Evolutionary conservation across 2,888 invertebrate genomes (phyloP).

Genomic region (Agrilus biguttatus): DNA sequence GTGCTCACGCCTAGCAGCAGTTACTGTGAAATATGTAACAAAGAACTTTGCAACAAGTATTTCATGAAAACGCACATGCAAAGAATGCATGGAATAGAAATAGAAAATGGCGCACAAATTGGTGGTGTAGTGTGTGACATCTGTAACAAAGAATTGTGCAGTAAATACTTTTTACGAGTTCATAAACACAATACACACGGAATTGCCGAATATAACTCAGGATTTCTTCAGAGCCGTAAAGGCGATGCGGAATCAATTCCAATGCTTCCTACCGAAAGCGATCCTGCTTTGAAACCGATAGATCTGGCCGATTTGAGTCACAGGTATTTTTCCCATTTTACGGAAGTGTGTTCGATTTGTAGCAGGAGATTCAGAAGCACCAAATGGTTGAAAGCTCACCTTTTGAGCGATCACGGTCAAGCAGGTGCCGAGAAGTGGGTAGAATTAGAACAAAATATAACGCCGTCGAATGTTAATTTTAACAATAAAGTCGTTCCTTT

Average conservation of each 20-base stretch:
- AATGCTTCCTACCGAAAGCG: constrained; percentile 22
- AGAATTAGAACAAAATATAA: constrained; percentile 37
- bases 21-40: constrained; percentile 95
- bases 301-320: constrained; percentile 44
- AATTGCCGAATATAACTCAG: constrained; percentile 67
- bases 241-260: constrained; percentile 28
- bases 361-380: constrained; percentile 75
- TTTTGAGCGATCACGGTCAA: constrained; percentile 74
- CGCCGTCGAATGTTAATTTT: constrained; percentile 22
- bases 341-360: constrained; percentile 73
- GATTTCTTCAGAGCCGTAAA: constrained; percentile 30
- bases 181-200: constrained; percentile 98
- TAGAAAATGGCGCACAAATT: constrained; percentile 82
- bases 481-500: constrained; percentile 13
- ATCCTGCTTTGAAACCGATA: constrained; percentile 36
- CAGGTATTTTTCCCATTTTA: constrained; percentile 51
- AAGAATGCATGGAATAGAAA: constrained; percentile 93
- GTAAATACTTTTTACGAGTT: constrained; percentile 92
- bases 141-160: constrained; percentile 95
- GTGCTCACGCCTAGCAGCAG: constrained; percentile 62
- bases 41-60: constrained; percentile 98
- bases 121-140: constrained; percentile 94
- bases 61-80: constrained; percentile 99
- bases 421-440: constrained; percentile 47
- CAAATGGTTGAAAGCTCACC: constrained; percentile 76